A percentile compares a stretch with the other conserved stretches of the same genome.
Evolutionary conservation across 2,113 vertebrate genomes (phyloP).

Genomic region (Strigops habroptila): DNA sequence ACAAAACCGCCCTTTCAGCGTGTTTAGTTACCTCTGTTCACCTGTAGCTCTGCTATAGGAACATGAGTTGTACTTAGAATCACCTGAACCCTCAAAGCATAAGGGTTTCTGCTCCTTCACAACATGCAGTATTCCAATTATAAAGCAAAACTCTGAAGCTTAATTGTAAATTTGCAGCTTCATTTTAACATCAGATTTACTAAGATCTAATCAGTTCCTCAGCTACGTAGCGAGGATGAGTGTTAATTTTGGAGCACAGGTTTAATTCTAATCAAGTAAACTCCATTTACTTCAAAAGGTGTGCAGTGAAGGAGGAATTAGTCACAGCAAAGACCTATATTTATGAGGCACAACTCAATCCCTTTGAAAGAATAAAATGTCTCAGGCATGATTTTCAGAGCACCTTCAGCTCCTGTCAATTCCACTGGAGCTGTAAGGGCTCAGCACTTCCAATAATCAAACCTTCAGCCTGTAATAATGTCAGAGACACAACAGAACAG

Average conservation of each 20-base stretch:
- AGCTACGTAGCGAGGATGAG: neutral
- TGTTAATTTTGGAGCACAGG: slow-evolving; percentile 16
- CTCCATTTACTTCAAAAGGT: slow-evolving; percentile 34
- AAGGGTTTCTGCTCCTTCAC: neutral
- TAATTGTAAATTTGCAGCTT: slow-evolving; percentile 7
- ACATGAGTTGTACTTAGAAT: neutral
- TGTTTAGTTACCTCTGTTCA: neutral
- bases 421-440: slow-evolving; percentile 1
- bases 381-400: neutral
- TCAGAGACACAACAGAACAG: neutral
- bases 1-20: neutral
- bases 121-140: neutral
- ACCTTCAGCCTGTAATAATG: neutral
- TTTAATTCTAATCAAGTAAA: slow-evolving; percentile 46
- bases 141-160: neutral
- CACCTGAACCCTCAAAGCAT: neutral
- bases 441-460: slow-evolving; percentile 1
- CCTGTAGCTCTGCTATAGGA: neutral
- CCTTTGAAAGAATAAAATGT: slow-evolving; percentile 25
- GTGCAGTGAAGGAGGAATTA: slow-evolving; percentile 15
- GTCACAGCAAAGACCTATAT: slow-evolving; percentile 4
- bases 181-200: slow-evolving; percentile 35
- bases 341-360: slow-evolving; percentile 10
- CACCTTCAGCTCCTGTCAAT: slow-evolving; percentile 24
- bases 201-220: slow-evolving; percentile 29